Base-by-base conservation (phyloP, 2,888 invertebrate species). In the Leptura quadrifasciata region DNA sequence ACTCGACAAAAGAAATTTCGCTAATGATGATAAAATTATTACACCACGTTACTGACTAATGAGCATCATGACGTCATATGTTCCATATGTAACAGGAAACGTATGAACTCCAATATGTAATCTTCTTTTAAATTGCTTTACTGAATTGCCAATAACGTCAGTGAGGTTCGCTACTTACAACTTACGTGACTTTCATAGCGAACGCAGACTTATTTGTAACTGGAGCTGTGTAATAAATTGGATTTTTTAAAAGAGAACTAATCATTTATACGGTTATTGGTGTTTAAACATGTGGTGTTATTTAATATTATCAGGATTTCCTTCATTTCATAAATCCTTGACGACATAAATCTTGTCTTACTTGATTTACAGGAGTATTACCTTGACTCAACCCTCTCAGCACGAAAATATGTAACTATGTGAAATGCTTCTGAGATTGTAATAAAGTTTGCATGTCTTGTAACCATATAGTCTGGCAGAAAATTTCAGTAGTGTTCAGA, bases 111-210 rank as follows among this genome's bases (percentile, higher is more conserved):
- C 39, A 39, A 39, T 39, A 39, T 39, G 47, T 47, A 47, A 47
- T 47, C 47, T 47, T 47, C 47, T 47, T 47, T n/a, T n/a, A 47
- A 47, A 47, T 47, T 47, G 47, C 47, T 47, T 47, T 47, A 47
- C 47, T 47, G n/a, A 47, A 47, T 47, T 47, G 47, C 15, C 47
- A 47, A 47, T 47, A 47, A n/a, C 15, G n/a, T 47, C 47, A 6
- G 5, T 0, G 47, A 2, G 15, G 39, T 12, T 39, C 39, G n/a
- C n/a, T 47, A 12, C 47, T 47, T 47, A 47, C 47, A 47, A 47
- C 47, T 47, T 47, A 47, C 47, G 47, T 47, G 47, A 47, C n/a
- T 47, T 15, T 47, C n/a, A 47, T 47, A 15, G 47, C 47, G n/a
- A 4, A 2, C 15, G n/a, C 3, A 15, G 47, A 47, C 15, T 47